These are phyloP conservation scores for Andrena haemorrhoa DNA, from an alignment of 2,888 invertebrate genomes.

Conservation along the genomic window DNA sequence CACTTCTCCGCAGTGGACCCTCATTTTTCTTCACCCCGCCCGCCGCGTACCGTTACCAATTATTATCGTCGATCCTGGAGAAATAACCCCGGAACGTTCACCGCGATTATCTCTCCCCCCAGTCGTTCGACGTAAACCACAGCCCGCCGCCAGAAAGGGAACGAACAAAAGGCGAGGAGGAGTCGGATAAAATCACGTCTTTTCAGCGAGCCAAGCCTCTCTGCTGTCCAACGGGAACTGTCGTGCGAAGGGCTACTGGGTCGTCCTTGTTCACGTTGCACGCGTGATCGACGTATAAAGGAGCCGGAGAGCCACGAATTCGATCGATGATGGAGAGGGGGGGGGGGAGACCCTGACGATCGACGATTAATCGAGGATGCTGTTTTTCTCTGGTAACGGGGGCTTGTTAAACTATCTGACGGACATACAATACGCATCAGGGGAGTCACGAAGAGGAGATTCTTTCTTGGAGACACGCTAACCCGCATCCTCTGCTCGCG, in stretches of 20 bases:
- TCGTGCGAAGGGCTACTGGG: constrained; percentile 8
- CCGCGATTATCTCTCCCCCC: constrained; percentile 60
- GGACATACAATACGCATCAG: neutral
- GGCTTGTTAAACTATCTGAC: constrained; percentile 35
- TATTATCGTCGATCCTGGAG: constrained; percentile 68
- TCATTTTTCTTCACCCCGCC: constrained; percentile 55
- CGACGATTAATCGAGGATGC: constrained; percentile 28
- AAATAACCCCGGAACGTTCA: constrained; percentile 53
- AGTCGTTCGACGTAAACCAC: constrained; percentile 40
- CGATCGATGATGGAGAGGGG: neutral
- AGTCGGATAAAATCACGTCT: constrained; percentile 54
- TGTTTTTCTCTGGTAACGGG: neutral
- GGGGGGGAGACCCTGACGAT: neutral
- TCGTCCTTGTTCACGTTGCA: constrained; percentile 6
- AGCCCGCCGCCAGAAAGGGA: constrained; percentile 46
- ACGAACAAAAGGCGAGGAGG: constrained; percentile 44
- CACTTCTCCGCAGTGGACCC: constrained; percentile 36
- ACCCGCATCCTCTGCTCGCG: constrained; percentile 44
- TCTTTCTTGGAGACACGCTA: constrained; percentile 36
- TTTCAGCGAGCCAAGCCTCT: neutral
- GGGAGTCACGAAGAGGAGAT: constrained; percentile 23
- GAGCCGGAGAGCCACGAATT: neutral
- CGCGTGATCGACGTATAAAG: constrained; percentile 42
- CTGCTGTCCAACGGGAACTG: constrained; percentile 16
- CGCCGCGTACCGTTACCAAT: constrained; percentile 69